Evolutionary conservation across 1,140 invertebrate species (phyloP), one percentile per base, ranked within the genome.

Genomic region (Cotesia chilonis): DNA sequence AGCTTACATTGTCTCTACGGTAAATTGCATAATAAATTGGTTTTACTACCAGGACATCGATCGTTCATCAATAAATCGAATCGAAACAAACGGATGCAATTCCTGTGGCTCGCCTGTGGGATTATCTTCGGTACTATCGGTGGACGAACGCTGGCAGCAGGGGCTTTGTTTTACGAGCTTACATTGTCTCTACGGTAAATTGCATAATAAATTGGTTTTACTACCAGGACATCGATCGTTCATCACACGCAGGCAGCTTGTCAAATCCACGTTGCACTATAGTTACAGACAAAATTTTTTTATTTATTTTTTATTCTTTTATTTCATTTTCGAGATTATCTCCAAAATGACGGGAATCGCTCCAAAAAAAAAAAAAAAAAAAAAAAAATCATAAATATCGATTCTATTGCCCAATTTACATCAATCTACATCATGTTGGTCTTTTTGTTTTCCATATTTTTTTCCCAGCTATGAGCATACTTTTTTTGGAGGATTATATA

Each of bases 101-200:
- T 70, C 60, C 59, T 71, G 63, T 66, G 70, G 63, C 64, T 66
- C 64, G 64, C 63, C n/a, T 66, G 36, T 47, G 70, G 72, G 73
- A 79, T 79, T 78, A 79, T 78, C 77, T 77, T 72, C 60, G 60
- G 64, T 54, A 63, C 51, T 71, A 71, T 71, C 70, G 70, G 66
- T 71, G 60, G 69, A 76, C 73, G 70, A 57, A 71, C 70, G 64
- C 57, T 28, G 38, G 57, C 36, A 52, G 17, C 55, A 59, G 70
- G 65, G 63, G 75, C 71, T 76, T 77, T 76, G 71, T 79, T 79
- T 77, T 79, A 77, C 73, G 75, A 77, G 70, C 70, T 72, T 73
- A 65, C 66, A 73, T 65, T 72, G 55, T 75, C 71, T 72, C 64
- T 69, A 73, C 38, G 74, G 73, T 77, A 77, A 78, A 79, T 79